Conservation (phyloP, 2,888 invertebrate species). For the Patella caerulea region DNA sequence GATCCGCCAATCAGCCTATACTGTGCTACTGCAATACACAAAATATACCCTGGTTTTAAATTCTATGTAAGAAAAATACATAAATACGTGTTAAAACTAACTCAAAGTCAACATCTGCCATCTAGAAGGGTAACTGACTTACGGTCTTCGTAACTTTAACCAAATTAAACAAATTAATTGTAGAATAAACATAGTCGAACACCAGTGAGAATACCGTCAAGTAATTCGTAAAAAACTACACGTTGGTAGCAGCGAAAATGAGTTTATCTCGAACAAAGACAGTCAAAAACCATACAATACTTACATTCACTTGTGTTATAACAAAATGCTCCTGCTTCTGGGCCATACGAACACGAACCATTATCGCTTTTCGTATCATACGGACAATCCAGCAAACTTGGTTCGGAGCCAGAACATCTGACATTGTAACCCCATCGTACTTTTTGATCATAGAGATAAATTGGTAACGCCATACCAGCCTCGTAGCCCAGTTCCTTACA, state of each 20-base stretch:
- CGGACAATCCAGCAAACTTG: background rate
- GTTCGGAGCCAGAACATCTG: background rate
- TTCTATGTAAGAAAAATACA: too few relatives aligned
- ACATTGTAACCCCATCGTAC: background rate
- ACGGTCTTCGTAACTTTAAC: too few relatives aligned
- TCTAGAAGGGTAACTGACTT: too few relatives aligned
- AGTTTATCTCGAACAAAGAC: too few relatives aligned
- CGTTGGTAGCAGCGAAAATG: too few relatives aligned
- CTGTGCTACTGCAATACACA: background rate
- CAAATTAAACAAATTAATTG: too few relatives aligned
- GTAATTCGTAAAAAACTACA: too few relatives aligned
- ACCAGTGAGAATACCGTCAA: too few relatives aligned
- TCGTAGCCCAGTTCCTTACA: background rate
- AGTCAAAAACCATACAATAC: background rate
- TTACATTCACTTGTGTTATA: background rate
- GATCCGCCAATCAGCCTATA: background rate
- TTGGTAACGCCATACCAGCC: background rate
- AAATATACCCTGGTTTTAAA: too few relatives aligned
- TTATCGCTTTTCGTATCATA: background rate
- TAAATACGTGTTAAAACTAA: too few relatives aligned
- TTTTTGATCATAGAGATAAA: background rate
- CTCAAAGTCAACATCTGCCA: too few relatives aligned
- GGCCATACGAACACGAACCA: background rate
- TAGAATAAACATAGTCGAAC: too few relatives aligned
- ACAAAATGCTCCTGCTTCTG: background rate